phyloP scores from a whole-genome alignment of 2,888 invertebrate genomes.

The Acronicta psi region DNA sequence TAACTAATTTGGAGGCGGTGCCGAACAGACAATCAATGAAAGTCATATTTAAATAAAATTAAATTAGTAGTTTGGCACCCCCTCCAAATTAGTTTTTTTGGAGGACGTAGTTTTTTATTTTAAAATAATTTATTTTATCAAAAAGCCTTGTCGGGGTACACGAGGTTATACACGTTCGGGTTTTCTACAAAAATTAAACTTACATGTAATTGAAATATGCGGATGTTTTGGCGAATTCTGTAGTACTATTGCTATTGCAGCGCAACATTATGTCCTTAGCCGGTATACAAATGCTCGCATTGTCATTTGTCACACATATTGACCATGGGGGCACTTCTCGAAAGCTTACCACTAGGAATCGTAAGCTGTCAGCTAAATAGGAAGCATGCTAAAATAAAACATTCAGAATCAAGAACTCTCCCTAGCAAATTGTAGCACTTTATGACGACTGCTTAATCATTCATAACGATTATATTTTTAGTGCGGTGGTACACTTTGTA shows the following conservation, averaged over 20 bases:
- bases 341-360: conserved; percentile 64
- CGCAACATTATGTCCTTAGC: conserved; percentile 60
- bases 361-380: conserved; percentile 69
- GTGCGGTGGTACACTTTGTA: too few relatives aligned
- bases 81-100: too few relatives aligned
- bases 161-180: too few relatives aligned
- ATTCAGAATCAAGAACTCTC: background rate
- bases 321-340: conserved; percentile 65
- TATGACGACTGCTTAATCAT: background rate
- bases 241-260: conserved; percentile 56
- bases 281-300: conserved; percentile 58
- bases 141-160: background rate
- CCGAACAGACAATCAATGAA: too few relatives aligned
- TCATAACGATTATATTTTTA: background rate
- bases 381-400: conserved; percentile 66
- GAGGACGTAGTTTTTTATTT: too few relatives aligned
- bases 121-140: too few relatives aligned
- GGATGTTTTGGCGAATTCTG: conserved; percentile 63
- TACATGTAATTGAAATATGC: conserved; percentile 71
- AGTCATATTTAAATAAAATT: too few relatives aligned
- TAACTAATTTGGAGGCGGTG: too few relatives aligned
- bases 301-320: conserved; percentile 50
- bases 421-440: too few relatives aligned
- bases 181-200: conserved; percentile 51
- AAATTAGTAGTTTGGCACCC: too few relatives aligned